Percentiles rank a stretch among this genome's conserved stretches.
phyloP scores from a whole-genome alignment of 2,797 vertebrate genomes.

The Borostomias antarcticus region DNA sequence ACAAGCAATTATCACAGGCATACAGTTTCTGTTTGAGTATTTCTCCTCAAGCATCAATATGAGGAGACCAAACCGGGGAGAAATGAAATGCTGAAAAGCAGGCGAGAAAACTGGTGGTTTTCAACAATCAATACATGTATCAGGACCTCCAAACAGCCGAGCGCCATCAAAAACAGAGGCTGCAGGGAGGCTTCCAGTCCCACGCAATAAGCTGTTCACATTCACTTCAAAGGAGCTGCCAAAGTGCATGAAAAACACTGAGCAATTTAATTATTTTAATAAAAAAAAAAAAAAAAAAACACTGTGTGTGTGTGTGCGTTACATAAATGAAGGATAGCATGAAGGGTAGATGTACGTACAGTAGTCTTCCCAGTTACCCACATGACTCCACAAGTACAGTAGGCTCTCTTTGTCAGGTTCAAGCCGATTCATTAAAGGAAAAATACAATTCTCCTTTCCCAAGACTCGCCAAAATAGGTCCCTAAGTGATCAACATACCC shows the following conservation, averaged over 20 bases:
- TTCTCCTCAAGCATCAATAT: slow-evolving; percentile 57
- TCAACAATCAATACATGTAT: slow-evolving; percentile 62
- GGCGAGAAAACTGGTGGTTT: slow-evolving; percentile 54
- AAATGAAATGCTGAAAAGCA: slow-evolving; percentile 51
- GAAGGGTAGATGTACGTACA: neutral
- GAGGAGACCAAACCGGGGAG: slow-evolving; percentile 45
- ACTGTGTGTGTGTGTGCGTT: slow-evolving; percentile 1
- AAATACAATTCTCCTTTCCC: too few species aligned
- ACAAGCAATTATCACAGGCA: too few species aligned
- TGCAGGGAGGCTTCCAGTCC: slow-evolving; percentile 47
- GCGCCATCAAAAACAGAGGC: slow-evolving; percentile 61
- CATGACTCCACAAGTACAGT: too few species aligned
- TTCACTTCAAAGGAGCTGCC: slow-evolving; percentile 28
- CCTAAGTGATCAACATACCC: neutral
- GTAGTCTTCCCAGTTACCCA: neutral
- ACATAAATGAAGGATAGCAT: neutral
- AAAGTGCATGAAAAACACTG: slow-evolving; percentile 28
- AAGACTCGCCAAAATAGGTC: neutral
- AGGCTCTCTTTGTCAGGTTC: too few species aligned
- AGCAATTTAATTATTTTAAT: neutral
- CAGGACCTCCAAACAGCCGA: slow-evolving; percentile 62
- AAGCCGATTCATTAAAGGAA: too few species aligned
- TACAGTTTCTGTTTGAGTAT: slow-evolving; percentile 11
- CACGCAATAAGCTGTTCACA: slow-evolving; percentile 49
- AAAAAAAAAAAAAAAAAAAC: too few species aligned